These are phyloP conservation scores for Callithrix jacchus DNA, from an alignment of 2,113 vertebrate species.

Conservation along the genomic window DNA sequence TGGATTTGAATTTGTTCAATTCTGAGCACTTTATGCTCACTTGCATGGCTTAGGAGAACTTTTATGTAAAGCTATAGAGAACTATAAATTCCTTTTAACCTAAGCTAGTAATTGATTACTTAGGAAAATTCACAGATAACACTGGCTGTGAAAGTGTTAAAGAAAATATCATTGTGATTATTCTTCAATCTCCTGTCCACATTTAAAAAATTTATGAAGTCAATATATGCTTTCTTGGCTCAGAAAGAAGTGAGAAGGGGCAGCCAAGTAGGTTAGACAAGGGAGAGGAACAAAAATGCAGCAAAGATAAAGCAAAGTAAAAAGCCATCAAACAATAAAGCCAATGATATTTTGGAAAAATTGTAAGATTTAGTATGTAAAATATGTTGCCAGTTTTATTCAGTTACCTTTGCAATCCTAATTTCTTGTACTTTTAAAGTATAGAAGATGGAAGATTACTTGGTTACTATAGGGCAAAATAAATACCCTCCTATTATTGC, in stretches of 20 bases:
- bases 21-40: background rate
- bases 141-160: background rate
- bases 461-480: background rate
- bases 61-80: background rate
- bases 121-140: background rate
- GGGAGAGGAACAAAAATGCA: background rate
- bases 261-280: background rate
- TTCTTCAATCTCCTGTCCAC: background rate
- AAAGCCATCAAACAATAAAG: background rate
- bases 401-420: background rate
- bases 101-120: background rate
- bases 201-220: constrained; percentile 10
- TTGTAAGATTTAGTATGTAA: background rate
- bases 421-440: background rate
- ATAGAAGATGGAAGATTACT: background rate
- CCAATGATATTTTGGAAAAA: background rate
- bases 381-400: background rate
- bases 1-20: background rate
- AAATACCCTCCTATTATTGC: background rate
- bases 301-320: background rate
- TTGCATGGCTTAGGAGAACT: background rate
- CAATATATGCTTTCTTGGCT: background rate
- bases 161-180: background rate
- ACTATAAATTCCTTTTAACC: background rate
- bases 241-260: background rate